These are phyloP conservation scores for Latrodectus hesperus DNA, from an alignment of 2,888 invertebrate species.

Conservation along the genomic window DNA sequence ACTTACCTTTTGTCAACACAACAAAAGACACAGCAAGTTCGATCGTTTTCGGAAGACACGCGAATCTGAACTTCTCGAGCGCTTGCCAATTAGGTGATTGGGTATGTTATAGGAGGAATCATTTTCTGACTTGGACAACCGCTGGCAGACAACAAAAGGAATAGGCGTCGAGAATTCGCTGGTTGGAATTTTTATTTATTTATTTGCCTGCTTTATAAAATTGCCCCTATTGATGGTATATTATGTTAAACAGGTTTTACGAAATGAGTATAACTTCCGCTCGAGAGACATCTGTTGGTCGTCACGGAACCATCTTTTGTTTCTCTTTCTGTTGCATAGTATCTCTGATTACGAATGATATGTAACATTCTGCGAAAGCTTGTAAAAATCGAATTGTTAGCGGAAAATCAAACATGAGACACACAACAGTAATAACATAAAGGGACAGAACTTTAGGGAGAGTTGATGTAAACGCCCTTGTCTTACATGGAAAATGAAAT, in stretches of 20 bases:
- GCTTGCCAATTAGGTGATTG: background rate
- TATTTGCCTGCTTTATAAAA: background rate
- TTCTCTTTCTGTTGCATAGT: background rate
- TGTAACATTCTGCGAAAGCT: background rate
- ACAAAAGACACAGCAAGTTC: background rate
- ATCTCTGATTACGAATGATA: background rate
- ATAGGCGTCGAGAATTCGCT: background rate
- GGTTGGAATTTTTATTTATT: background rate
- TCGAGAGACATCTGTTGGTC: background rate
- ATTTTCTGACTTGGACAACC: background rate
- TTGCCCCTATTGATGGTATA: background rate
- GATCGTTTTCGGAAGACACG: conserved; percentile 5
- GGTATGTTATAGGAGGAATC: background rate
- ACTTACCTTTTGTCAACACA: conserved; percentile 2
- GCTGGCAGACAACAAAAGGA: background rate
- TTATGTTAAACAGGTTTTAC: background rate
- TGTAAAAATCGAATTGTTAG: background rate
- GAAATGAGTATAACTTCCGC: background rate
- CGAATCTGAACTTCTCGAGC: background rate
- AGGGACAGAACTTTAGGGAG: too few relatives aligned
- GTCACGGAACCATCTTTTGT: background rate
- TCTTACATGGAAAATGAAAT: too few relatives aligned
- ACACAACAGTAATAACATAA: too few relatives aligned
- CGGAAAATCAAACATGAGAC: too few relatives aligned
- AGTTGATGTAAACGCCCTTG: too few relatives aligned